Evolutionary conservation across 2,113 vertebrate genomes (phyloP).

Genomic region (Macquaria australasica): DNA sequence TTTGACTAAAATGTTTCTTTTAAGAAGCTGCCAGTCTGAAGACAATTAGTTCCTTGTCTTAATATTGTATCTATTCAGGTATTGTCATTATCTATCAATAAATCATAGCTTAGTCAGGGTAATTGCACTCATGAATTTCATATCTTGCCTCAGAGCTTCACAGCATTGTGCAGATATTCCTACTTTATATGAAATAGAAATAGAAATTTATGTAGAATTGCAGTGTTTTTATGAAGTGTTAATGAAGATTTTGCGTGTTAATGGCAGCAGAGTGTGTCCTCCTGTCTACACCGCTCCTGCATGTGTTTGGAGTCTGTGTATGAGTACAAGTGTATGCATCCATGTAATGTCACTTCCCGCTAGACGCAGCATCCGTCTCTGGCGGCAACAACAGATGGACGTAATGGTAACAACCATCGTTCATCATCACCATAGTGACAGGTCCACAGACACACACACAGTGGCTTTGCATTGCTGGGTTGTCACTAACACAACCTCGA

Average conservation of each 20-base stretch:
- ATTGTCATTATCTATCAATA: not conserved
- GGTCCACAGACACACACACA: conserved; percentile 43
- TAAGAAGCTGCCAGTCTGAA: not conserved
- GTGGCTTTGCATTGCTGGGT: conserved; percentile 58
- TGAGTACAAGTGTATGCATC: conserved; percentile 57
- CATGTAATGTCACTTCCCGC: conserved; percentile 72
- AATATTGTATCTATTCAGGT: conserved; percentile 2
- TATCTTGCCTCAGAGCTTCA: not conserved
- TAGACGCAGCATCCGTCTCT: conserved; percentile 74
- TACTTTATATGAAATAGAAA: not conserved
- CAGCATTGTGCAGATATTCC: not conserved
- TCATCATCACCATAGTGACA: conserved; percentile 76
- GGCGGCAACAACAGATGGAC: conserved; percentile 79
- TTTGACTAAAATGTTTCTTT: not conserved
- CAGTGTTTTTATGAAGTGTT: conserved; percentile 2
- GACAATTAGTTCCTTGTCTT: not conserved
- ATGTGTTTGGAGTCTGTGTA: conserved; percentile 29
- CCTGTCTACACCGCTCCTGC: not conserved
- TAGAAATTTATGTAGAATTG: not conserved
- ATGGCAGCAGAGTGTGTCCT: conserved; percentile 4
- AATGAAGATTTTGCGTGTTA: not conserved
- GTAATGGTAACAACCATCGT: conserved; percentile 74
- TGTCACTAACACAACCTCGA: conserved; percentile 57
- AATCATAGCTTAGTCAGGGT: not conserved
- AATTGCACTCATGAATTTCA: not conserved